Evolutionary conservation across 2,888 invertebrate genomes (phyloP).

Genomic region (Dasysyrphus tricinctus): DNA sequence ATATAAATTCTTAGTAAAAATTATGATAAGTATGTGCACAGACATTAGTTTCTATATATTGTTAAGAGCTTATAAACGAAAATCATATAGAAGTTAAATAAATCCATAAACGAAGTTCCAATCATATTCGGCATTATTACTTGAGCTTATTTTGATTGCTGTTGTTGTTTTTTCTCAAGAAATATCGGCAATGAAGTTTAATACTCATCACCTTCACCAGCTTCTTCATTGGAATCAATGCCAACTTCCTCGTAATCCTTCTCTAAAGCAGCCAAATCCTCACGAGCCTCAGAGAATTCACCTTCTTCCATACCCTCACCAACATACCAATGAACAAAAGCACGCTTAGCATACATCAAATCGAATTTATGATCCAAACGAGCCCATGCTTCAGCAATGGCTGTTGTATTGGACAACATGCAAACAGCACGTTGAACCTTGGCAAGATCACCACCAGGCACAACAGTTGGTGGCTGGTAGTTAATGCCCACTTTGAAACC

Average conservation of each 20-base stretch:
- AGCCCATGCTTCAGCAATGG: constrained; percentile 98
- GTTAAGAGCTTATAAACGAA: constrained; percentile 43
- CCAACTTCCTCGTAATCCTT: constrained; percentile 92
- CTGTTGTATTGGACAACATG: constrained; percentile 98
- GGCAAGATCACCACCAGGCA: constrained; percentile 95
- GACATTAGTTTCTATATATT: constrained; percentile 49
- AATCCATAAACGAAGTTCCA: constrained; percentile 34
- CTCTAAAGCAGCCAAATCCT: constrained; percentile 92
- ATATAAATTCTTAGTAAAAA: constrained; percentile 39
- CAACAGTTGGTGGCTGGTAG: constrained; percentile 95
- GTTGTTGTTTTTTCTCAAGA: neutral
- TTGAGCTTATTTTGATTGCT: constrained; percentile 12
- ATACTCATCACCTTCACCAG: constrained; percentile 89
- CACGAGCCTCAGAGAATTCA: constrained; percentile 94
- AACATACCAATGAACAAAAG: constrained; percentile 98
- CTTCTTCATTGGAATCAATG: constrained; percentile 89
- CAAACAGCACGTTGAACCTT: constrained; percentile 97
- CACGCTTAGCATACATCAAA: constrained; percentile 97
- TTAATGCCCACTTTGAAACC: constrained; percentile 93
- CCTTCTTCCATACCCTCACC: constrained; percentile 95
- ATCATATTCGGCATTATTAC: constrained; percentile 16
- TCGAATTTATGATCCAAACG: constrained; percentile 97
- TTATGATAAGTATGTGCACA: constrained; percentile 62
- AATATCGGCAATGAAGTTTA: constrained; percentile 78
- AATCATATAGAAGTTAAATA: constrained; percentile 40